Evolutionary conservation across 2,797 vertebrate genomes (phyloP), one percentile per base, ranked within the genome.

Genomic region (Mormyrus hasselquistii): DNA sequence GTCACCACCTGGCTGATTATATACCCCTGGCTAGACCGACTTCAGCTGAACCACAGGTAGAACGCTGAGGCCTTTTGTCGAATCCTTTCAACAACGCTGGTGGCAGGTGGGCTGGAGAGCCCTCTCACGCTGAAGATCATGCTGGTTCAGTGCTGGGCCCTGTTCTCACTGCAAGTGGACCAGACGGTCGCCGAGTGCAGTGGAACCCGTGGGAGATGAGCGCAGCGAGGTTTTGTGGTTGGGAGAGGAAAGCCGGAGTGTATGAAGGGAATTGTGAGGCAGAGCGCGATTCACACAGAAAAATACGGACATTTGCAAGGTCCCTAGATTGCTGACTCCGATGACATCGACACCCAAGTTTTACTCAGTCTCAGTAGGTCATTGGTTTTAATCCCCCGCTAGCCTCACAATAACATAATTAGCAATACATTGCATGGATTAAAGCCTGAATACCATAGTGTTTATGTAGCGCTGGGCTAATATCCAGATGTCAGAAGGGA

Each of bases 1-100:
- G 47, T 84, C 82, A 84, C 82, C 82, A 84, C 82, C 16, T 22
- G 82, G 7, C 82, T 50, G 82, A 84, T 84, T 50, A 84, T 44
- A 84, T 12, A 22, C n/a, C 82, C 82, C 47, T 50, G 47, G 9
- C 47, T 49, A 29, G 47, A 49, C 19, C 5, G 82, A 4, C 19
- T 47, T 84, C 41, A 25, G 82, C 2, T 4, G 82, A 84, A 50
- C 47, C 22, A 44, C 82, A 22, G 47, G 82, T 50, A 22, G 82
- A 84, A 84, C 29, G 19, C 38, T 47, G 16, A 82, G 76, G 6
- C 76, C 8, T 9, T 47, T 84, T 47, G 6, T 25, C 19, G 22
- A 84, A 47, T 84, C 41, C 47, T 84, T 84, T 84, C 79, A 84
- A 50, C n/a, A 25, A 50, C 22, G 82, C 47, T 25, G 41, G 47